Evolutionary conservation across 2,113 vertebrate species (phyloP).

Genomic region (Rhegmatorhina hoffmannsi): DNA sequence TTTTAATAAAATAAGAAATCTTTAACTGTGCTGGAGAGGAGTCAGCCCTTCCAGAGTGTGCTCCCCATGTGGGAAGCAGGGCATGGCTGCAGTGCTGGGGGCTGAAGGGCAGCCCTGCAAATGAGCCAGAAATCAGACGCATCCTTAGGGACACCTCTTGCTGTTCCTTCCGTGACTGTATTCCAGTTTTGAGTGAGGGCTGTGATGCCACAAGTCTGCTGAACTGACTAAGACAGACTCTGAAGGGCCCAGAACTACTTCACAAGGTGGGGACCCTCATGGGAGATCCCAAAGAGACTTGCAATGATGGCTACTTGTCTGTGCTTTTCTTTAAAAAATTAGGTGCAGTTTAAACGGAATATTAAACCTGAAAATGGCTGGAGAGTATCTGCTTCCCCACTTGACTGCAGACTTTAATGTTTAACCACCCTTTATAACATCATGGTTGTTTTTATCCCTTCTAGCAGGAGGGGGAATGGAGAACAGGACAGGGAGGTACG

Average conservation of each 20-base stretch:
- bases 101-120: neutral
- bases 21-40: neutral
- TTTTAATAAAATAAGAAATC: neutral
- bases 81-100: neutral
- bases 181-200: neutral
- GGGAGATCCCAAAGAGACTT: neutral
- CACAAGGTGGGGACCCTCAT: neutral
- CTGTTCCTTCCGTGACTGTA: neutral
- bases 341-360: neutral
- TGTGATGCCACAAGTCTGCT: neutral
- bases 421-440: neutral
- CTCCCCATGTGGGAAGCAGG: neutral
- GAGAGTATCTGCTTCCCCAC: neutral
- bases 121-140: accelerated
- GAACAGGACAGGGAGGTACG: neutral
- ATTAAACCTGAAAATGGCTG: neutral
- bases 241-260: neutral
- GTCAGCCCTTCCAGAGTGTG: neutral
- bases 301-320: neutral
- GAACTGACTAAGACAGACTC: neutral
- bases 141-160: neutral
- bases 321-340: neutral
- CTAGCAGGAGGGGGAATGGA: neutral
- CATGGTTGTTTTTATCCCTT: neutral
- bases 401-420: neutral